These are phyloP conservation scores for Stegostoma tigrinum DNA, from an alignment of 2,113 vertebrate species.

Conservation along the genomic window DNA sequence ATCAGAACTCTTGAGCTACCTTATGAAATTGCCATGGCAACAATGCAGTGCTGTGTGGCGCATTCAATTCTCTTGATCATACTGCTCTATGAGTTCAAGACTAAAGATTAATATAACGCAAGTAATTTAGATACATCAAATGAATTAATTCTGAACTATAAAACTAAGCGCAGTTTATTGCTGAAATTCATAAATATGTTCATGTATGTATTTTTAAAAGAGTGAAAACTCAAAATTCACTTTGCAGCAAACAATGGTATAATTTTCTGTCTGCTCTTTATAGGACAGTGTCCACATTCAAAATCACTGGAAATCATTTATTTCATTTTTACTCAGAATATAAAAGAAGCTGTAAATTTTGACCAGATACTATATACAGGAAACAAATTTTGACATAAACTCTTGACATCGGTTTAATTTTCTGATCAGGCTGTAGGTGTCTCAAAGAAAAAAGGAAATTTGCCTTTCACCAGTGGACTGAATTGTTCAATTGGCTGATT, in stretches of 20 bases:
- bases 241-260: not conserved
- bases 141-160: not conserved
- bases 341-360: not conserved
- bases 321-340: not conserved
- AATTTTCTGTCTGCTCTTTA: not conserved
- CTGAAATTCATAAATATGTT: not conserved
- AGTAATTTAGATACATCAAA: not conserved
- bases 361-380: not conserved
- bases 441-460: not conserved
- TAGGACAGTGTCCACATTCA: not conserved
- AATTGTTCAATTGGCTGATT: not conserved
- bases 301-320: not conserved
- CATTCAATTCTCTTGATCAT: conserved; percentile 56
- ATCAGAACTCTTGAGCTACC: conserved; percentile 57
- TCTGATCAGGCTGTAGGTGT: not conserved
- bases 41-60: conserved; percentile 54
- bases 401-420: not conserved
- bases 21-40: conserved; percentile 61
- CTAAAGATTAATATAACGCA: not conserved
- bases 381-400: not conserved
- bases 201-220: not conserved
- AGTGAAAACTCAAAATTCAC: not conserved
- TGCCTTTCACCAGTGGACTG: not conserved
- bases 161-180: not conserved
- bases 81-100: conserved; percentile 42